Base-by-base conservation (phyloP, 2,888 invertebrate genomes). In the Drosophila kuntzei region DNA sequence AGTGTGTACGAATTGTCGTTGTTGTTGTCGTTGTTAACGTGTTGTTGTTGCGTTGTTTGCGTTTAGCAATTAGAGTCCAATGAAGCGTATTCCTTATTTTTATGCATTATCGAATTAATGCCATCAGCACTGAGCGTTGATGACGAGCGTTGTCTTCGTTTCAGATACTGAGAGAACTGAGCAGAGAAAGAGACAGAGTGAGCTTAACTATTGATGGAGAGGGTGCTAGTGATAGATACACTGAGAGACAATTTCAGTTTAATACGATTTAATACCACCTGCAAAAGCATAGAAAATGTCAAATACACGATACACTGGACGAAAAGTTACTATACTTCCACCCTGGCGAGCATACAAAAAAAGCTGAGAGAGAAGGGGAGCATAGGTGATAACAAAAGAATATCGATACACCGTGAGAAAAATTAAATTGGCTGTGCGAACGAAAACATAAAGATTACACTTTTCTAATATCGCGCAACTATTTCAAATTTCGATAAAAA, bases 91-190 rank as follows among this genome's bases (percentile, higher is more conserved):
- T 87, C 80, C 88, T 79, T 81, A 79, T 85, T 78, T 81, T 89
- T 85, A 78, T 85, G 87, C 89, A 87, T 89, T 89, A 87, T 82
- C 87, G 86, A 77, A 80, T 89, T 88, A 86, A 80, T 86, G 80
- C 74, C 80, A 89, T 89, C 73, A 66, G 59, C 63, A 53, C 50
- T 65, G 75, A 71, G 66, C 78, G 59, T 54, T 59, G 76, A 76
- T 81, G 80, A 80, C 67, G 78, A 77, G 62, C 39, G 57, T 46
- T 16, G 59, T 64, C 59, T 57, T 46, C 44, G 53, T 51, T 46
- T 46, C 55, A 44, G 60, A 58, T 64, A 41, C 51, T 61, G 37
- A 27, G 39, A 22, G 47, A 43, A 39, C 34, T 36, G 41, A 9
- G 32, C 36, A 57, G 51, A 46, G 27, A 29, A 22, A 60, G 25